Evolutionary conservation across 1,140 invertebrate species (phyloP).

Genomic region (Danaus plexippus): DNA sequence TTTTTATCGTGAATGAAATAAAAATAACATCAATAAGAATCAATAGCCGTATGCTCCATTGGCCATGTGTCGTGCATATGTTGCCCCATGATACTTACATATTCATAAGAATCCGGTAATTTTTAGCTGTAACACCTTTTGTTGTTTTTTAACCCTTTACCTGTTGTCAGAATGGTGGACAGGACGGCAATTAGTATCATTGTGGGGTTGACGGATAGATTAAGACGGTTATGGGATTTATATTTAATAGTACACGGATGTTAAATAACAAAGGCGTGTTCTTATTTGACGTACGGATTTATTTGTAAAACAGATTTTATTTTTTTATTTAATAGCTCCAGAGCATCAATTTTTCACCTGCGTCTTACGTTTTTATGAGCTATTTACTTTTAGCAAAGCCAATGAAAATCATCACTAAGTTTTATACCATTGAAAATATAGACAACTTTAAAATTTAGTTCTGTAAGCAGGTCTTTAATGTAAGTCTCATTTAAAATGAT

Average conservation of each 20-base stretch:
- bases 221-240: no score
- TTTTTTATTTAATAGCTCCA: no score
- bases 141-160: conserved; percentile 43
- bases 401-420: no score
- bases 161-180: conserved; percentile 36
- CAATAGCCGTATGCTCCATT: conserved; percentile 51
- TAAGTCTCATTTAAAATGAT: no score
- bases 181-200: conserved; percentile 40
- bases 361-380: neutral
- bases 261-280: no score
- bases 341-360: neutral
- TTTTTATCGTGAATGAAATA: conserved; percentile 38
- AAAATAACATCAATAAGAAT: conserved; percentile 39
- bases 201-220: conserved; percentile 17
- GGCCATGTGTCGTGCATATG: conserved; percentile 59
- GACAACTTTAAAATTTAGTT: no score
- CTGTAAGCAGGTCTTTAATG: no score
- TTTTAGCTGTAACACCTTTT: conserved; percentile 46
- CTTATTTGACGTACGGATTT: no score
- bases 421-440: no score
- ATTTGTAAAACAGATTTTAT: no score
- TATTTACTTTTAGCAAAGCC: no score
- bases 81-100: conserved; percentile 45
- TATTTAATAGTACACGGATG: no score
- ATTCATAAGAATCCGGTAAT: conserved; percentile 50